Base-by-base conservation (phyloP, 2,113 vertebrate genomes). In the Serinus canaria region DNA sequence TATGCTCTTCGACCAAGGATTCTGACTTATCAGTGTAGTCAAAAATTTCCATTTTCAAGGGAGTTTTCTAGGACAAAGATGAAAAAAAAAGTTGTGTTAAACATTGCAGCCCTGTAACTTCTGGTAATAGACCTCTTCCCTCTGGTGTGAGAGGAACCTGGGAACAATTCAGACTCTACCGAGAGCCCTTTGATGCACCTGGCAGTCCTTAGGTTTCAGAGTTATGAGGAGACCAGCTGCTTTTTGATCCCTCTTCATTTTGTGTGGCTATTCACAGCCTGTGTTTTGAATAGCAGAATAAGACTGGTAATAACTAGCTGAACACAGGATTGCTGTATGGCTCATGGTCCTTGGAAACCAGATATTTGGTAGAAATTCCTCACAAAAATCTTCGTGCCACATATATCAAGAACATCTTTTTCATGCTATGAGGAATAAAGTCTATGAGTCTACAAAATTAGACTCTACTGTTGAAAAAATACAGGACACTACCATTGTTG, bases 201-300 rank as follows among this genome's bases (percentile, higher is more conserved):
- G 55, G 5, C 7, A 78, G 52, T 59, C 43, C 13, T 63, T 46
- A 27, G 10, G 22, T 74, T 91, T 73, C 68, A 74, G 24, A 74
- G 13, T 28, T 69, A 58, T 27, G 20, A 49, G 37, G 11, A 73
- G 2, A 4, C 18, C 35, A 91, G 13, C 6, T 62, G 11, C 4
- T 41, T 68, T 85, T 73, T 47, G 18, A 58, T 82, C 24, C 11
- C 14, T 58, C 1, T 72, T 79, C 16, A 25, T 55, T 17, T 49
- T 1, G 0, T 59, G n/a, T 7, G 37, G 17, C 2, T 35, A 2
- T 39, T 87, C 64, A 39, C 11, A 55, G 15, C 11, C 46, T 46
- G 5, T 44, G 9, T 55, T 74, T 47, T 63, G 39, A 78, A 55
- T 8, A 87, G 12, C 39, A 55, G 17, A 79, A 16, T 30, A 72